A percentile compares a stretch with the other conserved stretches of the same genome.
Conservation (phyloP, 2,888 invertebrate genomes). For the Stegana nigrithorax region DNA sequence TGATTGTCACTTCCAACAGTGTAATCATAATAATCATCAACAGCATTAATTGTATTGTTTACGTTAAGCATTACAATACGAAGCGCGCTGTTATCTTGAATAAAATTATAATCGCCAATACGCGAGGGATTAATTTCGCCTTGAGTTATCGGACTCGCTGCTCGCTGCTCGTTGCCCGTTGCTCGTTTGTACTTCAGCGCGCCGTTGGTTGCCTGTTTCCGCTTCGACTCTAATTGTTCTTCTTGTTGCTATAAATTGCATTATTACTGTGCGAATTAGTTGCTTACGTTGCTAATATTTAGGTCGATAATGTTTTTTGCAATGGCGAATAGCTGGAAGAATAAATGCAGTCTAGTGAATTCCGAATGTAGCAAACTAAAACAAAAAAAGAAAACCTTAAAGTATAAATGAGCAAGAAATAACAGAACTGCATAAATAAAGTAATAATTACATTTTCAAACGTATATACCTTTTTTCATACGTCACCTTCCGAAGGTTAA, state of each 20-base stretch:
- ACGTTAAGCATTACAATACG: background rate
- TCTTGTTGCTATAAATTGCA: conserved; percentile 35
- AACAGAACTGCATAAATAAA: too few species aligned
- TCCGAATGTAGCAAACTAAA: too few species aligned
- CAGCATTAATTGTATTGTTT: too few species aligned
- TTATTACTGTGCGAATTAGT: conserved; percentile 34
- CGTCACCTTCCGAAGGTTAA: too few species aligned
- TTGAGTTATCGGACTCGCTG: conserved; percentile 18
- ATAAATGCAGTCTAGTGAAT: too few species aligned
- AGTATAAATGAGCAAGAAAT: too few species aligned
- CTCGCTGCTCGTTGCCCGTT: background rate
- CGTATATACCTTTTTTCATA: too few species aligned
- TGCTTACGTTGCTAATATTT: too few species aligned
- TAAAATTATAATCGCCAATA: conserved; percentile 18
- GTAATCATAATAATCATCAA: background rate
- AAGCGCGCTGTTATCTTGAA: background rate
- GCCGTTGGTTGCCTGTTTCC: conserved; percentile 33
- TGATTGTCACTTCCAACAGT: background rate
- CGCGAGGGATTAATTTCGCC: conserved; percentile 29
- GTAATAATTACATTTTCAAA: too few species aligned
- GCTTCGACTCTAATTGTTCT: conserved; percentile 13
- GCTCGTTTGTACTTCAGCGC: conserved; percentile 22
- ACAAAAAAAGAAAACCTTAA: too few species aligned
- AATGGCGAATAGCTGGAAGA: too few species aligned
- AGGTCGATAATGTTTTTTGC: too few species aligned